Conservation (phyloP, 2,888 invertebrate species). For the Drosophila picticornis region DNA sequence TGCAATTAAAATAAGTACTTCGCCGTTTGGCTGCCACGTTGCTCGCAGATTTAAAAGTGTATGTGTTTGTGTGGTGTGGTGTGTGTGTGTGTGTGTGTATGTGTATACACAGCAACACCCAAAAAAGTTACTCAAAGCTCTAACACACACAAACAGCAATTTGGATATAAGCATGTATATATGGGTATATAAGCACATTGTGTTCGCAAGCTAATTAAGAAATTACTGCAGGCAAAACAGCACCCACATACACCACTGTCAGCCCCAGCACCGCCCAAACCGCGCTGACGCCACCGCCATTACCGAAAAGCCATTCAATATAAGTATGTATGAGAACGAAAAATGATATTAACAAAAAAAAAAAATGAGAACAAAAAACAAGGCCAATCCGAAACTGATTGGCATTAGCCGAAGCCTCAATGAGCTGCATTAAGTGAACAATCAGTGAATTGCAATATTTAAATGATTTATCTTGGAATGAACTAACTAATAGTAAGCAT, state of each 20-base stretch:
- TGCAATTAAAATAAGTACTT: slow-evolving; percentile 78
- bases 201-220: slow-evolving; percentile 83
- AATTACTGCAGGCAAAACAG: slow-evolving; percentile 82
- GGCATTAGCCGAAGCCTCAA: slow-evolving; percentile 29
- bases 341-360: slow-evolving; percentile 71
- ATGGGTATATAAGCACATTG: slow-evolving; percentile 73
- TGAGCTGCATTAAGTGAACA: slow-evolving; percentile 30
- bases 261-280: slow-evolving; percentile 9
- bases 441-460: not conserved
- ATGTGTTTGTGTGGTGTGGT: slow-evolving; percentile 3
- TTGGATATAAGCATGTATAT: slow-evolving; percentile 14
- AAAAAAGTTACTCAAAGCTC: slow-evolving; percentile 30
- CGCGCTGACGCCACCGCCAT: slow-evolving; percentile 45
- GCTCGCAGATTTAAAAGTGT: slow-evolving; percentile 6
- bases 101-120: slow-evolving; percentile 18
- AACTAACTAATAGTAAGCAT: not conserved
- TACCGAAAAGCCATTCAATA: slow-evolving; percentile 73
- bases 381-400: slow-evolving; percentile 1
- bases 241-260: slow-evolving; percentile 32
- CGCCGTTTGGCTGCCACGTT: slow-evolving; percentile 58
- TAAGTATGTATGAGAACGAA: slow-evolving; percentile 47
- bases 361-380: slow-evolving; percentile 7
- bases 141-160: slow-evolving; percentile 17
- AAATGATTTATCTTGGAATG: not conserved
- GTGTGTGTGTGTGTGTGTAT: slow-evolving; percentile 6